These are phyloP conservation scores for Drosophila cracens DNA, from an alignment of 2,888 invertebrate species.

Conservation along the genomic window DNA sequence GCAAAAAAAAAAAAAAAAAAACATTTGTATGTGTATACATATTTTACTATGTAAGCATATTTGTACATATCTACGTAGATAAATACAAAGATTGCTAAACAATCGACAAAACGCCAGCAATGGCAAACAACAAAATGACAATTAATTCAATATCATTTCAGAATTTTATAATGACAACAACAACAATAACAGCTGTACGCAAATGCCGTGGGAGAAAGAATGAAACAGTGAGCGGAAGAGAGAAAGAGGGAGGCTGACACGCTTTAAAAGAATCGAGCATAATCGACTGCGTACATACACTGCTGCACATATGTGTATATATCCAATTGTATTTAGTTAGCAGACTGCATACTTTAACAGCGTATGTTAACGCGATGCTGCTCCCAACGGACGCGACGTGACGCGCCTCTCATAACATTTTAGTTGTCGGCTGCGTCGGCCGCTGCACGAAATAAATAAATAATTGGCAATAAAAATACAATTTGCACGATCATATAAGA, in stretches of 20 bases:
- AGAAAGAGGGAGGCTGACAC: neutral
- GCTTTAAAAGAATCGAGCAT: neutral
- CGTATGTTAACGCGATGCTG: conserved; percentile 24
- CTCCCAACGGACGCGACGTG: conserved; percentile 24
- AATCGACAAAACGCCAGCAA: conserved; percentile 59
- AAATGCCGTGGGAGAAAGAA: conserved; percentile 14
- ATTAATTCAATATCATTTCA: conserved; percentile 70
- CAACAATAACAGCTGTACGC: conserved; percentile 4
- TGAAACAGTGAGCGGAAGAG: neutral
- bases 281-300: conserved; percentile 9
- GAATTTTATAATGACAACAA: conserved; percentile 29
- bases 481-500: conserved; percentile 79
- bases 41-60: neutral
- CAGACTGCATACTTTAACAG: conserved; percentile 6
- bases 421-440: conserved; percentile 45
- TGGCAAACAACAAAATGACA: conserved; percentile 63
- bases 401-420: conserved; percentile 48
- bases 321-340: neutral
- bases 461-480: conserved; percentile 80
- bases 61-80: conserved; percentile 2
- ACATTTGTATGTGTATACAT: neutral
- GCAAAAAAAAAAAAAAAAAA: conserved; percentile 41
- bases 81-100: conserved; percentile 37
- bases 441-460: conserved; percentile 75
- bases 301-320: neutral